Percentiles rank a stretch among this genome's conserved stretches.
Evolutionary conservation across 2,797 vertebrate genomes (phyloP).

Genomic region (Sebastes nivosus): DNA sequence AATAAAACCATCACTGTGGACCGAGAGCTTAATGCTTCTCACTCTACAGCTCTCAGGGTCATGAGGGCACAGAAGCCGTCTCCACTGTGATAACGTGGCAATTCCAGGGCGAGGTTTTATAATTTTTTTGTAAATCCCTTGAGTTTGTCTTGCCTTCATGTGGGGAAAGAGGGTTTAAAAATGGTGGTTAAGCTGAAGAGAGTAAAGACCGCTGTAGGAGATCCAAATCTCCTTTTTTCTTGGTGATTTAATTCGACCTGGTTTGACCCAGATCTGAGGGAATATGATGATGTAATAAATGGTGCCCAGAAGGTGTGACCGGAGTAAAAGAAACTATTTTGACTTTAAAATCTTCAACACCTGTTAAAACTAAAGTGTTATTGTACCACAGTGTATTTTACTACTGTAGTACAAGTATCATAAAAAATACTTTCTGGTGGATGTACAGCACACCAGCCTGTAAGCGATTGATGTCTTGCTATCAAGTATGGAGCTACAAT

Average conservation of each 20-base stretch:
- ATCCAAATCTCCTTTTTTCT: conserved; percentile 54
- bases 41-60: conserved; percentile 28
- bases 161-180: conserved; percentile 41
- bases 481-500: not conserved
- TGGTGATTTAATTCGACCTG: conserved; percentile 41
- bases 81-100: conserved; percentile 41
- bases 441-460: not conserved
- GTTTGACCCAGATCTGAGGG: conserved; percentile 36
- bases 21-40: conserved; percentile 30
- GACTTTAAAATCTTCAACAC: conserved; percentile 1
- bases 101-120: conserved; percentile 36
- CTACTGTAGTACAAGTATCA: not conserved
- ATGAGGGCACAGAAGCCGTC: conserved; percentile 16
- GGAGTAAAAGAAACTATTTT: not conserved
- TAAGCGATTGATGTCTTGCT: not conserved
- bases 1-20: conserved; percentile 25
- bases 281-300: conserved; percentile 42
- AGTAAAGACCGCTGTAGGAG: conserved; percentile 30
- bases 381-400: not conserved
- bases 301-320: not conserved
- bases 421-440: not conserved
- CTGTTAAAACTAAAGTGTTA: not conserved
- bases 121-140: conserved; percentile 50
- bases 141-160: conserved; percentile 41
- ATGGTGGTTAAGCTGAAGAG: conserved; percentile 29